These are phyloP conservation scores for Petrolisthes cinctipes DNA, from an alignment of 2,888 invertebrate species.

Conservation along the genomic window DNA sequence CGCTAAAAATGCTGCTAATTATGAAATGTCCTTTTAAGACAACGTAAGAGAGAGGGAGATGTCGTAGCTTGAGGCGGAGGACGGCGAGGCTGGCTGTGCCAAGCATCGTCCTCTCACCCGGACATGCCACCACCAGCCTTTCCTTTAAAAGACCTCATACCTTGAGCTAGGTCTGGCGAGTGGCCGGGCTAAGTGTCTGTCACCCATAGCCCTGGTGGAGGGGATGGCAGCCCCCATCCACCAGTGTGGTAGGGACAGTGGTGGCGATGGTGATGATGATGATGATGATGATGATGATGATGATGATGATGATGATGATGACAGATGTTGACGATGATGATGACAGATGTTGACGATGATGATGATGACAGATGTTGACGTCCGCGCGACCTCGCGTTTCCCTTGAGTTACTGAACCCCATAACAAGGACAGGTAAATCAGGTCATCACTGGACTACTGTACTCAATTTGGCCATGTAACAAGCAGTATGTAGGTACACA, in stretches of 20 bases:
- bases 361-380: slow-evolving; percentile 37
- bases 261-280: not conserved
- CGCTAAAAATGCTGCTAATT: slow-evolving; percentile 48
- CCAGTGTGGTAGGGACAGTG: slow-evolving; percentile 16
- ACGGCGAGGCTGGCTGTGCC: slow-evolving; percentile 42
- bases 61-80: slow-evolving; percentile 53
- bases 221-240: slow-evolving; percentile 34
- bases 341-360: not conserved
- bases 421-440: slow-evolving; percentile 57
- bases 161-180: not conserved
- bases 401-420: slow-evolving; percentile 55
- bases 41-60: slow-evolving; percentile 55
- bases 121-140: slow-evolving; percentile 20
- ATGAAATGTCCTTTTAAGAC: slow-evolving; percentile 54
- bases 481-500: slow-evolving; percentile 16
- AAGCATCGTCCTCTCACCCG: slow-evolving; percentile 42
- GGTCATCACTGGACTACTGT: slow-evolving; percentile 19
- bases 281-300: slow-evolving; percentile 13
- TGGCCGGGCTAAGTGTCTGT: not conserved
- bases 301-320: slow-evolving; percentile 3
- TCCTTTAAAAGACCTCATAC: slow-evolving; percentile 25
- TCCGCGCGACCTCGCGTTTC: slow-evolving; percentile 52
- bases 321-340: slow-evolving; percentile 30
- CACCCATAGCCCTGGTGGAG: slow-evolving; percentile 39
- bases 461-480: slow-evolving; percentile 41